Evolutionary conservation across 2,888 invertebrate genomes (phyloP).

Genomic region (Heteromurus nitidus): DNA sequence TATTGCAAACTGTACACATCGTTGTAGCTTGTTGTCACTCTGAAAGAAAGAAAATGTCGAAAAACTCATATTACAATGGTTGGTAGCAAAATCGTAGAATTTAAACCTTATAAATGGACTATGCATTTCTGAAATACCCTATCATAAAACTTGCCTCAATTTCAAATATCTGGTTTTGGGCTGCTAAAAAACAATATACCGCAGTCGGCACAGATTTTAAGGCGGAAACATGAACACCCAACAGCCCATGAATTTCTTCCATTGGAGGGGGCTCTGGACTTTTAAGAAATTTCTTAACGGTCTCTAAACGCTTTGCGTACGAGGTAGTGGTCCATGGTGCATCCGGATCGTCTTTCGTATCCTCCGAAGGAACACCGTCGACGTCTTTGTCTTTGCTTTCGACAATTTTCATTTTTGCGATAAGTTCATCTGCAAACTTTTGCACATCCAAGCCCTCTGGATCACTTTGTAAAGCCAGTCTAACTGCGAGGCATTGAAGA

Average conservation of each 20-base stretch:
- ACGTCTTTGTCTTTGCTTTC: constrained; percentile 69
- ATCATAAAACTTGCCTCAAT: constrained; percentile 76
- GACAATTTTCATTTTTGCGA: constrained; percentile 77
- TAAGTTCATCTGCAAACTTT: constrained; percentile 78
- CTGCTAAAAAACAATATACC: constrained; percentile 82
- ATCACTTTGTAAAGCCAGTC: constrained; percentile 73
- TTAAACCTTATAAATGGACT: too few relatives aligned
- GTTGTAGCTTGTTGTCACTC: constrained; percentile 80
- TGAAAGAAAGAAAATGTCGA: constrained; percentile 74
- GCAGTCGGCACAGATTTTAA: constrained; percentile 85
- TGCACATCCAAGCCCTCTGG: constrained; percentile 75
- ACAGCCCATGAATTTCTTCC: constrained; percentile 77
- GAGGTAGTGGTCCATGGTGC: constrained; percentile 75
- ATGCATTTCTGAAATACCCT: too few relatives aligned
- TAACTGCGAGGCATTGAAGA: constrained; percentile 75
- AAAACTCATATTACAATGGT: not conserved
- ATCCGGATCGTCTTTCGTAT: constrained; percentile 75
- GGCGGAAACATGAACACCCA: constrained; percentile 81
- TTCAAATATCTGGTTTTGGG: constrained; percentile 77
- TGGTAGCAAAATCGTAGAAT: too few relatives aligned
- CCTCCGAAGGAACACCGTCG: constrained; percentile 76
- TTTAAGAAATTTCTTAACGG: constrained; percentile 77
- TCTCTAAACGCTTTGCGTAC: constrained; percentile 79
- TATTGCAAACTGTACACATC: constrained; percentile 83
- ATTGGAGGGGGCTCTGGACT: constrained; percentile 76